Conservation (phyloP, 2,797 vertebrate genomes). For the Gadopsis bispinosus region DNA sequence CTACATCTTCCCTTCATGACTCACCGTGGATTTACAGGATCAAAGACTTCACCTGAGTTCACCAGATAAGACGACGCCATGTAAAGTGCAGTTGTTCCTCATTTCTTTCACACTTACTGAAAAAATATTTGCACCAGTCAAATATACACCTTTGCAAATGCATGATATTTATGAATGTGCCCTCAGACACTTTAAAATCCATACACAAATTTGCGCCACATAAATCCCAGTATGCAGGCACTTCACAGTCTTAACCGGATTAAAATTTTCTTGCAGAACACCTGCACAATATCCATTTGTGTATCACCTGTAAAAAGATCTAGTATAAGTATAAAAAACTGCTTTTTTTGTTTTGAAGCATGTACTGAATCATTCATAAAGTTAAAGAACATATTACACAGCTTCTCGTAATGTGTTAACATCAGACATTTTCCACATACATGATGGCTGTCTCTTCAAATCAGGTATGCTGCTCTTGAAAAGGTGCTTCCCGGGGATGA, state of each 20-base stretch:
- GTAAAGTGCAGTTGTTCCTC: conserved; percentile 17
- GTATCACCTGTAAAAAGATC: conserved; percentile 51
- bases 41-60: conserved; percentile 52
- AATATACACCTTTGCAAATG: conserved; percentile 4
- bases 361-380: conserved; percentile 36
- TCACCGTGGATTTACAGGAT: conserved; percentile 46
- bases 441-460: conserved; percentile 31
- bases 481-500: conserved; percentile 32
- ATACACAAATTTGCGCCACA: conserved; percentile 22
- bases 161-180: conserved; percentile 17
- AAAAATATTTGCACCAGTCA: conserved; percentile 5
- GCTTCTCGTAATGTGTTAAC: conserved; percentile 9
- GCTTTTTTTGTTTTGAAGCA: conserved; percentile 25
- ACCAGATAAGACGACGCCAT: conserved; percentile 4
- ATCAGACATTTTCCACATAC: conserved; percentile 21
- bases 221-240: conserved; percentile 14
- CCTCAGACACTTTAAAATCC: conserved; percentile 14
- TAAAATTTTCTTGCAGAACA: conserved; percentile 12
- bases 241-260: conserved; percentile 26
- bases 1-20: conserved; percentile 34
- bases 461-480: conserved; percentile 24
- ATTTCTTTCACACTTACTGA: conserved; percentile 2
- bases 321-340: conserved; percentile 46
- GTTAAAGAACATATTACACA: conserved; percentile 28
- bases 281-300: conserved; percentile 17